Evolutionary conservation across 2,888 invertebrate species (phyloP).

Genomic region (Trissolcus japonicus): DNA sequence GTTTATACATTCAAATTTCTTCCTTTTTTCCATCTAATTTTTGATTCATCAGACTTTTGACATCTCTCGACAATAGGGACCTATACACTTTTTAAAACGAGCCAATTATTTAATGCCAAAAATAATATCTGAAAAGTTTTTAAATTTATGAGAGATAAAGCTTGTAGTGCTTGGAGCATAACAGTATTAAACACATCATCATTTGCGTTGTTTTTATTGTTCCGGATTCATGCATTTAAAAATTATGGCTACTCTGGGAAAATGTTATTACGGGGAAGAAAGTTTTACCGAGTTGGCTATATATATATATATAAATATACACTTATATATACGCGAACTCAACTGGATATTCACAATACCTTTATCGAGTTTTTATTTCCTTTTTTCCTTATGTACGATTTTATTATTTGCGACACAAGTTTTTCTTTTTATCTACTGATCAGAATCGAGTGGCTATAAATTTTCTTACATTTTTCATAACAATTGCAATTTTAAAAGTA

Average conservation of each 20-base stretch:
- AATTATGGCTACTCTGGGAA: conserved; percentile 27
- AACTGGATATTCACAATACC: conserved; percentile 29
- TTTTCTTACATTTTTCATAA: too few species aligned
- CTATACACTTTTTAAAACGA: neutral
- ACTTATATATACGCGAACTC: conserved; percentile 33
- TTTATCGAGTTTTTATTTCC: conserved; percentile 18
- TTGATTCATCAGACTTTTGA: too few species aligned
- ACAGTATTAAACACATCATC: conserved; percentile 17
- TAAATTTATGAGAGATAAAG: neutral
- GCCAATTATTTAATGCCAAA: neutral
- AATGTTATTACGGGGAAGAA: conserved; percentile 31
- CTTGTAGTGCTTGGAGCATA: neutral
- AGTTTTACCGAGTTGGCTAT: conserved; percentile 25
- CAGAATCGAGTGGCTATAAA: too few species aligned
- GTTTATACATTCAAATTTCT: neutral
- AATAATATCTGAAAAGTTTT: neutral
- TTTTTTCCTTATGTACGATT: conserved; percentile 12
- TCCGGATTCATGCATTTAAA: conserved; percentile 36
- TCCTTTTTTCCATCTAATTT: neutral
- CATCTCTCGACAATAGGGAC: neutral
- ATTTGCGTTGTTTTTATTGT: conserved; percentile 25
- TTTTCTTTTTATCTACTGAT: too few species aligned
- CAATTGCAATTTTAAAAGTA: too few species aligned
- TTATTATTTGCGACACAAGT: conserved; percentile 1
- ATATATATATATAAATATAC: too few species aligned